A percentile compares a stretch with the other conserved stretches of the same genome.
phyloP scores from a whole-genome alignment of 2,797 vertebrate species.

The Lepilemur ruficaudatus region DNA sequence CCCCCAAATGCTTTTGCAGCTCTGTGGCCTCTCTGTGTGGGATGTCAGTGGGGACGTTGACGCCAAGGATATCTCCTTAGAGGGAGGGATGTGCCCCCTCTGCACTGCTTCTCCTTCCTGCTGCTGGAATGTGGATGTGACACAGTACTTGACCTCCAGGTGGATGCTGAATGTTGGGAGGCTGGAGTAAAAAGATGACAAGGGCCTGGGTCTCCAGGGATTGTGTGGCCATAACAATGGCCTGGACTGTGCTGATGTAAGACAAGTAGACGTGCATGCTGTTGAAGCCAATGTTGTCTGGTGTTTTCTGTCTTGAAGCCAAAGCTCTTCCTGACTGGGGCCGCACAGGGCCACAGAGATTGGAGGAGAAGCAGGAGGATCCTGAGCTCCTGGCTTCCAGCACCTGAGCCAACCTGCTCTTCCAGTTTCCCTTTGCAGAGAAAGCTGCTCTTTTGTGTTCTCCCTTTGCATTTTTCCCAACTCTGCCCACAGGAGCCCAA shows the following conservation, averaged over 20 bases:
- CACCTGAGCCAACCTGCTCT: not conserved
- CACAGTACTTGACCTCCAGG: not conserved
- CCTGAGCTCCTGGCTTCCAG: not conserved
- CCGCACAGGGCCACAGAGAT: not conserved
- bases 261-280: fast-evolving
- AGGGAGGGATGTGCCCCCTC: not conserved
- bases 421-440: not conserved
- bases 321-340: not conserved
- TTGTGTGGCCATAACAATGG: not conserved
- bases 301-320: not conserved
- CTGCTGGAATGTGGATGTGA: not conserved
- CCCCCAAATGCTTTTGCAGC: not conserved
- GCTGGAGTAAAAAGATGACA: not conserved
- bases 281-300: not conserved
- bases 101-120: not conserved
- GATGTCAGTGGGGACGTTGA: not conserved
- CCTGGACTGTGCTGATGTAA: not conserved
- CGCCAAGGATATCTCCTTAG: not conserved
- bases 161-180: too few species aligned
- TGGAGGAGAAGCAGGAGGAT: not conserved
- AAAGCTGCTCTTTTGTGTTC: not conserved
- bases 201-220: not conserved
- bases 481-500: not conserved
- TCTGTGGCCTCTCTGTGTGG: not conserved
- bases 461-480: not conserved